Base-by-base conservation (phyloP, 2,888 invertebrate genomes). In the Melipona beecheii region DNA sequence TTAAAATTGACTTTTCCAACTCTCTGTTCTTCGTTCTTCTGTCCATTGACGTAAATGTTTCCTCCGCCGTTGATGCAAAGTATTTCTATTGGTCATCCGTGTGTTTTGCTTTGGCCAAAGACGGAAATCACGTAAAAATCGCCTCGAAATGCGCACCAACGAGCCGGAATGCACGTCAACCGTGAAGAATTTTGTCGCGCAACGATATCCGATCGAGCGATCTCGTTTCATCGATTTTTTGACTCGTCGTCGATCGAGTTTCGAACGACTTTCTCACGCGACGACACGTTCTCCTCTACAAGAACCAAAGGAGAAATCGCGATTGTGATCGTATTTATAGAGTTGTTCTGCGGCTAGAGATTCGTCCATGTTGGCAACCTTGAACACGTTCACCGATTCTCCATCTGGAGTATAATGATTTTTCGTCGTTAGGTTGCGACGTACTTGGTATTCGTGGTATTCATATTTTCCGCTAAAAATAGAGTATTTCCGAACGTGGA, bases 391-490 rank as follows among this genome's bases (percentile, higher is more conserved):
- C 64, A 49, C 64, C 36, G 27, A 43, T 27, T 43, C 31, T 27
- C 9, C 43, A 52, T 58, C 58, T 27, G 13, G 49, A 66, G 71
- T 52, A 58, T 56, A 27, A 58, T n/a, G n/a, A 13, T 2, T 17
- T 43, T 36, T 19, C 15, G 15, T 52, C 49, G 64, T 15, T 31
- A 50, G 2, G n/a, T 65, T 54, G 19, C 24, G 43, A 52, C 64
- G 31, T 70, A n/a, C 43, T 24, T 21, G 31, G 60, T 75, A 75
- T 72, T 31, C 71, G 36, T 49, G 56, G 6, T 31, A 72, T 79
- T 36, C 65, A 70, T 78, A 85, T 89, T 89, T 90, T 83, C 75
- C 68, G 73, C 89, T 90, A 88, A 92, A 91, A 89, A 92, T 92
- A 92, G 75, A 77, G 62, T 92, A 91, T 92, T 92, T 91, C 79